Evolutionary conservation across 2,888 invertebrate species (phyloP).

Genomic region (Volucella zonaria): DNA sequence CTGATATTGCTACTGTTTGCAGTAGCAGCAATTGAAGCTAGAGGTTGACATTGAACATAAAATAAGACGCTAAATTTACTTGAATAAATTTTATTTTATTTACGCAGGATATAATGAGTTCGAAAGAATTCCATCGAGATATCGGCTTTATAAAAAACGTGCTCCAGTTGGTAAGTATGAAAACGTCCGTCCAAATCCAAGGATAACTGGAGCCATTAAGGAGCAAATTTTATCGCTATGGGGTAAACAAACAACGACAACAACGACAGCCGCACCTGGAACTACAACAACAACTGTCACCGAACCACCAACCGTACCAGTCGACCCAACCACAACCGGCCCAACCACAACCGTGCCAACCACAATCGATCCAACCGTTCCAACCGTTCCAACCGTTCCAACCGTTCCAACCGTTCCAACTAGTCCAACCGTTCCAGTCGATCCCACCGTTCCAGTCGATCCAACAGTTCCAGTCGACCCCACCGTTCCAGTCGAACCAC

Average conservation of each 20-base stretch:
- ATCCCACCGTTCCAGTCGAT: neutral
- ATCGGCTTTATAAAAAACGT: constrained; percentile 62
- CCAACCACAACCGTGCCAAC: neutral
- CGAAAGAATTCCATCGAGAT: constrained; percentile 39
- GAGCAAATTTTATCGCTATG: constrained; percentile 75
- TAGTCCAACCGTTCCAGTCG: too few species aligned
- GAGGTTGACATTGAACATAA: constrained; percentile 52
- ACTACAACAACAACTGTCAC: neutral
- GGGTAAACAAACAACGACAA: constrained; percentile 63
- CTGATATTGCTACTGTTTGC: constrained; percentile 67
- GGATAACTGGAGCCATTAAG: constrained; percentile 74
- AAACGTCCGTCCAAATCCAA: constrained; percentile 74
- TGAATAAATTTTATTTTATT: neutral
- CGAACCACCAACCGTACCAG: neutral
- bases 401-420: too few species aligned
- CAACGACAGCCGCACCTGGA: constrained; percentile 7
- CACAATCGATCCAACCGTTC: neutral
- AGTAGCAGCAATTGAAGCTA: constrained; percentile 58
- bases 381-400: too few species aligned
- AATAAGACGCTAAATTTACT: neutral
- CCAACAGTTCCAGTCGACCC: neutral
- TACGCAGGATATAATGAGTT: constrained; percentile 29
- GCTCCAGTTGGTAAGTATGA: constrained; percentile 70
- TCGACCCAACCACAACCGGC: too few species aligned
- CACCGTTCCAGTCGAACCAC: neutral